A percentile compares a stretch with the other conserved stretches of the same genome.
Conservation (phyloP, 92 coral and sea anemone species). For the Siderastrea siderea region DNA sequence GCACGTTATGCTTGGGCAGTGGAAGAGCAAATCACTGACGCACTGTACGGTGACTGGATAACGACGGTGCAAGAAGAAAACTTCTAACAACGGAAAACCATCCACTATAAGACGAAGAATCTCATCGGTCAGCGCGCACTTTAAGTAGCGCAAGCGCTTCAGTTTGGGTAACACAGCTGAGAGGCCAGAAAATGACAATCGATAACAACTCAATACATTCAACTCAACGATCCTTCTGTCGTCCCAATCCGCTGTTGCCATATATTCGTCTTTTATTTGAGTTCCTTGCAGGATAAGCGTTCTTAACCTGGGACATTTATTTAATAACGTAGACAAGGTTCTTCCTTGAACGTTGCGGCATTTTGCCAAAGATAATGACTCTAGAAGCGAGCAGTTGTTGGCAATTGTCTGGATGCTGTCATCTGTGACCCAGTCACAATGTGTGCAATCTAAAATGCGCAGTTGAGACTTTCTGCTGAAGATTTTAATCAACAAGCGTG, state of each 20-base stretch:
- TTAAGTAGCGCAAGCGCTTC: slow-evolving; percentile 81
- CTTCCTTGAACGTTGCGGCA: slow-evolving; percentile 79
- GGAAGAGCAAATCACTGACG: slow-evolving; percentile 65
- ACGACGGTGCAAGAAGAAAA: slow-evolving; percentile 75
- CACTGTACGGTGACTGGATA: slow-evolving; percentile 81
- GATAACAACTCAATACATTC: slow-evolving; percentile 75
- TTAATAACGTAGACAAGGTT: slow-evolving; percentile 55
- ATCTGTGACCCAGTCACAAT: slow-evolving; percentile 81
- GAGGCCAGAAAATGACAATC: slow-evolving; percentile 58
- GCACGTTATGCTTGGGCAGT: slow-evolving; percentile 74
- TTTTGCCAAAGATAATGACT: slow-evolving; percentile 66
- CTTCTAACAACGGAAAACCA: slow-evolving; percentile 69
- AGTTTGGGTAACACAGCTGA: slow-evolving; percentile 68
- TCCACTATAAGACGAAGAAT: slow-evolving; percentile 42
- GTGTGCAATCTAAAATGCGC: slow-evolving; percentile 78
- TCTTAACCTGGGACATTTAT: slow-evolving; percentile 44
- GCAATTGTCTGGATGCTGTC: slow-evolving; percentile 63
- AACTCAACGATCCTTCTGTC: slow-evolving; percentile 57
- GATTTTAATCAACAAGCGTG: slow-evolving; percentile 45
- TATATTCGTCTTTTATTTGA: slow-evolving; percentile 46
- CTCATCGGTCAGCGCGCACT: slow-evolving; percentile 84
- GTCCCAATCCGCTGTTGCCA: slow-evolving; percentile 59
- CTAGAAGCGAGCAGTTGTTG: slow-evolving; percentile 63
- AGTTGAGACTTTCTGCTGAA: slow-evolving; percentile 66
- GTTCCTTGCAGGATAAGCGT: slow-evolving; percentile 80